Evolutionary conservation across 2,888 invertebrate genomes (phyloP), one percentile per base, ranked within the genome.

Genomic region (Leptinotarsa rubiginosa): DNA sequence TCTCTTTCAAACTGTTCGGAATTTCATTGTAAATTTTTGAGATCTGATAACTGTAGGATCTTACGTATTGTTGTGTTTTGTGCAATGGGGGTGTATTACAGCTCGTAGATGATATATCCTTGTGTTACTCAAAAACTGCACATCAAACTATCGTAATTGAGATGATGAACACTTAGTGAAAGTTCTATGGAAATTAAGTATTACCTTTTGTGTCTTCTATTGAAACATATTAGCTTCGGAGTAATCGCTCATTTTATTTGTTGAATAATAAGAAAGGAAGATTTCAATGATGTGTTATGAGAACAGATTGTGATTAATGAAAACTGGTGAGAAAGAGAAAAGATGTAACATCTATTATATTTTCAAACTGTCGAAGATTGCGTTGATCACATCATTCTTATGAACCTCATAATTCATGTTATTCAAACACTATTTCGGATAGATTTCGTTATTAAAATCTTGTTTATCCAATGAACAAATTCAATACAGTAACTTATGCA

Each of bases 201-300:
- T 25, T 41, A 41, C n/a, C 25, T n/a, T 41, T 31, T 62, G 62
- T 16, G 31, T 62, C 31, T 62, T 62, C 41, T 41, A 25, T 62
- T 31, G 62, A 31, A 62, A 31, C 62, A 62, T n/a, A 62, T 25
- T 25, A 41, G 31, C 41, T 62, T 41, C 16, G 18, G 4, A 62
- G 41, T 62, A 41, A 62, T 62, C 62, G 62, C 56, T 56, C 22
- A 18, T 56, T 56, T 56, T 22, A 56, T 3, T 18, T 25, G 62
- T 62, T 62, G 41, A 31, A 62, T 62, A 62, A 62, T 62, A 62
- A 62, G 59, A 62, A 62, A 62, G 41, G 25, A 41, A n/a, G 62
- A 62, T 62, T 62, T 62, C 31, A 41, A 62, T 62, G n/a, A 62
- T 41, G 41, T 41, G 12, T 62, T 62, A 62, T 62, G 31, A 31